Base-by-base conservation (phyloP, 2,888 invertebrate species). In the Hofmannophila pseudospretella region DNA sequence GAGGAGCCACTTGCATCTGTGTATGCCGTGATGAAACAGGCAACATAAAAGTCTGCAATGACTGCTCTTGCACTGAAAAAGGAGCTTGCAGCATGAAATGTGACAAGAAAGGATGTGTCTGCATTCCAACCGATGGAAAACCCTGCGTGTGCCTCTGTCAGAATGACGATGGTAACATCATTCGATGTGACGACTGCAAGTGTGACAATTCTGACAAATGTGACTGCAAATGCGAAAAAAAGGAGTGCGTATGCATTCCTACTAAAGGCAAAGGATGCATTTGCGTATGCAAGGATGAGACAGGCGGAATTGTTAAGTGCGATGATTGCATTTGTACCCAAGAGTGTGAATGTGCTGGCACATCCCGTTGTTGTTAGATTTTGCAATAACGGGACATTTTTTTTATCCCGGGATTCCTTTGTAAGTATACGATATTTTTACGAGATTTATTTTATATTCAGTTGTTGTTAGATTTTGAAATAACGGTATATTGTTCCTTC, bases 241-340 rank as follows among this genome's bases (percentile, higher is more conserved):
- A 45, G 1, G 53, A 51, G 30, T 70, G 70, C 37, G 36, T 53
- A 9, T 68, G 67, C 19, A 43, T 72, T 1, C 38, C 39, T 0
- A 65, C 66, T 19, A 32, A 45, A 1, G 61, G 59, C 3, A 48
- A 54, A 14, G 2, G 35, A 8, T 58, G 59, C 29, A 37, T 60
- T 9, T 66, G 62, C 16, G 39, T 62, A 1, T 57, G 52, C 31
- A 31, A 47, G 1, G 45, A 58, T 3, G 39, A 40, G 0, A 42
- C 48, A 1, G 45, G 46, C 1, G 46, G 50, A 5, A 51, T 58
- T 9, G 42, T 42, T 7, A 32, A 26, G 5, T 58, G 59, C 23
- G 38, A 48, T 1, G 50, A 55, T 16, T 62, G 60, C 34, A 14
- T 26, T 2, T 50, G 55, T 27, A 47, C 11, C 23, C 2, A 7